Evolutionary conservation across 1,140 invertebrate species (phyloP).

Genomic region (Macrobrachium rosenbergii): DNA sequence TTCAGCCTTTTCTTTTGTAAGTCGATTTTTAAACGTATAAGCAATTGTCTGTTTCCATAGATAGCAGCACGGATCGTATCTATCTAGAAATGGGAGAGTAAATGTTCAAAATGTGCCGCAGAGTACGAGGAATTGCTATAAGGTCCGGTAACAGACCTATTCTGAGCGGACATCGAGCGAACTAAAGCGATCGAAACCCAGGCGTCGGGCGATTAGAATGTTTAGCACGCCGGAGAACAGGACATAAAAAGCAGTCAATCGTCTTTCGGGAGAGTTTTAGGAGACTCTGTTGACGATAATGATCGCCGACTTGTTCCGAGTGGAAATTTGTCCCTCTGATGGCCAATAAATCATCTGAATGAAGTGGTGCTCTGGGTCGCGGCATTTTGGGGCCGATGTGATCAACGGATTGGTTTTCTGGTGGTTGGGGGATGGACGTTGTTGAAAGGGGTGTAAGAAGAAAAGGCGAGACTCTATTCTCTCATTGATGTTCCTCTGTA

Average conservation of each 20-base stretch:
- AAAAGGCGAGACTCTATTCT: no score
- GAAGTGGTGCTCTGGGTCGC: constrained; percentile 40
- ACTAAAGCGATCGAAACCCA: constrained; percentile 51
- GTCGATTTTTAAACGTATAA: no score
- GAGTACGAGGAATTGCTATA: no score
- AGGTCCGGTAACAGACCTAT: neutral
- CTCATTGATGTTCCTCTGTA: no score
- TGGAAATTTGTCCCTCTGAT: constrained; percentile 56
- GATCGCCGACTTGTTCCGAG: constrained; percentile 61
- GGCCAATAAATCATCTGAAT: constrained; percentile 58
- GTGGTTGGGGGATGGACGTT: neutral
- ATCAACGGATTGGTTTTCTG: constrained; percentile 24
- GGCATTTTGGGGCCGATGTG: neutral
- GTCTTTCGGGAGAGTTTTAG: constrained; percentile 56
- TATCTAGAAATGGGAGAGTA: no score
- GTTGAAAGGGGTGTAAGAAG: neutral
- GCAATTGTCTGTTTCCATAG: no score
- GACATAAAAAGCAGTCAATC: constrained; percentile 60
- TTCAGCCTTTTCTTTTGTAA: neutral
- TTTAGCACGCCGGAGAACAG: constrained; percentile 60
- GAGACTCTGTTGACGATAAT: constrained; percentile 61
- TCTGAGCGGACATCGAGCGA: constrained; percentile 14
- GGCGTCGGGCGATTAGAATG: constrained; percentile 51
- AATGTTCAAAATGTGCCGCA: no score
- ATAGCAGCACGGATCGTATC: no score